These are phyloP conservation scores for Leptinotarsa tumamoca DNA, from an alignment of 2,888 invertebrate genomes.

Conservation along the genomic window DNA sequence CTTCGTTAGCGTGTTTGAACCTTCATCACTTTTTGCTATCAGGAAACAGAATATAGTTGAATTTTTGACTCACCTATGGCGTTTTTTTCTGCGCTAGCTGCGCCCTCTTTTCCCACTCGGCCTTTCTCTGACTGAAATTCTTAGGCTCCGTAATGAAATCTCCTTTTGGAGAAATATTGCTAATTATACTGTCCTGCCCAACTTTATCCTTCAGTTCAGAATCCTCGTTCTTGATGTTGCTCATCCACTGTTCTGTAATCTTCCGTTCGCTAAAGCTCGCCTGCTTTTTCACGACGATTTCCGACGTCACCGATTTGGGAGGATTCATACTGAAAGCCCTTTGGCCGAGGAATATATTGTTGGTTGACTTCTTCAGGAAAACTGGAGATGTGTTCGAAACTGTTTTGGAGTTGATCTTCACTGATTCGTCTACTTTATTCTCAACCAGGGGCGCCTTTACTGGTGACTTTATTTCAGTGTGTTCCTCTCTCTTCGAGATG, in stretches of 20 bases:
- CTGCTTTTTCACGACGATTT: conserved; percentile 60
- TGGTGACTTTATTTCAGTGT: conserved; percentile 33
- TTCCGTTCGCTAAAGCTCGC: conserved; percentile 56
- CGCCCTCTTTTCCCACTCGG: conserved; percentile 83
- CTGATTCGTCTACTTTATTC: conserved; percentile 39
- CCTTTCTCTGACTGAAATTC: conserved; percentile 79
- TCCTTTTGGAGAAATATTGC: conserved; percentile 53
- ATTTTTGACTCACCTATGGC: conserved; percentile 34
- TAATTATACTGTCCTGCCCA: conserved; percentile 50
- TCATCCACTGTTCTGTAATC: conserved; percentile 62
- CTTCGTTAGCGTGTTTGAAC: too few species aligned
- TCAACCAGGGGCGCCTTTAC: conserved; percentile 53
- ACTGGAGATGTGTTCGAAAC: conserved; percentile 47
- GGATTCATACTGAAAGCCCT: conserved; percentile 59
- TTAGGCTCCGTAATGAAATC: conserved; percentile 72
- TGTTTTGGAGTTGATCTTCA: conserved; percentile 23
- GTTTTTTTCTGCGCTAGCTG: conserved; percentile 77
- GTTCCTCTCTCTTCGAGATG: conserved; percentile 31
- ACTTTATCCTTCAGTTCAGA: conserved; percentile 51
- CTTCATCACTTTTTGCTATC: too few species aligned
- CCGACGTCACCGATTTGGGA: conserved; percentile 53
- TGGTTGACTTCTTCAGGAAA: conserved; percentile 57
- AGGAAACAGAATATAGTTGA: background rate
- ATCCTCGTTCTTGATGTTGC: conserved; percentile 55
- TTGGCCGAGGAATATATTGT: conserved; percentile 57